Base-by-base conservation (phyloP, 2,888 invertebrate species). In the Oscheius sp. region DNA sequence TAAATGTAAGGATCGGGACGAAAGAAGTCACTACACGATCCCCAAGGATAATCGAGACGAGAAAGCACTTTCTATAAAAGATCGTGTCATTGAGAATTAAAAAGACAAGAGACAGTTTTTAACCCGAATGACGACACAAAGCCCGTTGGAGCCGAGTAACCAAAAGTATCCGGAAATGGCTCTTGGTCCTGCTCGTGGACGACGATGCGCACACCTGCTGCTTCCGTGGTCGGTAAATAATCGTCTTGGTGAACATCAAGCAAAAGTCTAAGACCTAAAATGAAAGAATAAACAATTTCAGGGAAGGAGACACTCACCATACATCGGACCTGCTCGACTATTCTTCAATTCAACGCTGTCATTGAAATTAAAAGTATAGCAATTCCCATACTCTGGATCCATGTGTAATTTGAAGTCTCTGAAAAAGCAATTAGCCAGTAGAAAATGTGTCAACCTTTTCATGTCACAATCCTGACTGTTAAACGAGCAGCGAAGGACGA, bases 361-460 rank as follows among this genome's bases (percentile, higher is more conserved):
- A 69, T 88, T 88, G 77, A 85, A 89, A 69, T 89, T 89, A 75
- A 89, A 88, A 6, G 87, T 88, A 75, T 85, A 88, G 71, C 88
- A 88, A 73, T 89, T 89, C 6, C 88, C 88, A 69, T 84, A 89
- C 68, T 87, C 86, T 0, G 88, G 88, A 68, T 88, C 88, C 69
- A 87, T 79, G 58, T 89, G 88, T 16, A 89, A 75, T 77, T 85
- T 83, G 75, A 88, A 88, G 71, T 89, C 88, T 27, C 87, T 87
- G 59, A 72, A 84, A 69, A 25, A 9, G 35, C 5, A 29, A 52
- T 70, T 18, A 12, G 35, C 29, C 12, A 25, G 71, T 5, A 9
- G 2, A 69, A 66, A 13, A 64, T 21, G 21, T 12, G 12, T 25
- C 12, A 1, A 79, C 79, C 74, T 72, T 56, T 83, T 76, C 78